Conservation (phyloP, 23 tunicate genomes). For the Clavelina lepadiformis region DNA sequence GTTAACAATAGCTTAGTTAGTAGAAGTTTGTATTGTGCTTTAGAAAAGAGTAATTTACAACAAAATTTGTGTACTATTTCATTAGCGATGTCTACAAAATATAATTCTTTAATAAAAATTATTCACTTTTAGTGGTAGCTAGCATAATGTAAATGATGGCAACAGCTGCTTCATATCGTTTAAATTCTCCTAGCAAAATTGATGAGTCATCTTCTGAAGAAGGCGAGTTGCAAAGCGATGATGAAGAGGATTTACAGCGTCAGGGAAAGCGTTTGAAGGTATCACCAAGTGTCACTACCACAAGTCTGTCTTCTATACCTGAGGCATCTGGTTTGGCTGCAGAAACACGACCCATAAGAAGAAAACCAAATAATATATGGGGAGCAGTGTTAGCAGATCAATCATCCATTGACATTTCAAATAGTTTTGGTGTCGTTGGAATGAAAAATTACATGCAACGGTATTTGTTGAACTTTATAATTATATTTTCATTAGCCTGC, state of each 20-base stretch:
- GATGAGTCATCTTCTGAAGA: slow-evolving; percentile 58
- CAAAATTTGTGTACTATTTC: too few relatives aligned
- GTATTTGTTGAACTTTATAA: slow-evolving; percentile 32
- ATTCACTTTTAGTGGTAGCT: too few relatives aligned
- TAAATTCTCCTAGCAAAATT: neutral
- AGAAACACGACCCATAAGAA: neutral
- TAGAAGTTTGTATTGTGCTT: too few relatives aligned
- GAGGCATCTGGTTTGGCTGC: neutral
- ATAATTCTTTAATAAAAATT: too few relatives aligned
- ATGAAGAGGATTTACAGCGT: slow-evolving; percentile 3
- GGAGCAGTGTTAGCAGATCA: slow-evolving; percentile 68
- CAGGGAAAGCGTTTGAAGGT: slow-evolving; percentile 7
- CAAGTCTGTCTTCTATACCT: neutral
- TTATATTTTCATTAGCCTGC: too few relatives aligned
- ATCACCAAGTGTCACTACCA: too few relatives aligned
- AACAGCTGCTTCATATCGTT: slow-evolving; percentile 24
- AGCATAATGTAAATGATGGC: too few relatives aligned
- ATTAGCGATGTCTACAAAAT: too few relatives aligned
- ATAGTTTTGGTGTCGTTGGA: slow-evolving; percentile 71
- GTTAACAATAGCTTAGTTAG: too few relatives aligned
- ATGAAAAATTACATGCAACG: slow-evolving; percentile 65
- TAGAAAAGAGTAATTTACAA: too few relatives aligned
- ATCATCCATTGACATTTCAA: slow-evolving; percentile 65
- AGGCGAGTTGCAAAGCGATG: slow-evolving; percentile 38
- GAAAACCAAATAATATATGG: slow-evolving; percentile 71